Base-by-base conservation (phyloP, 2,888 invertebrate species). In the Elmis aenea region DNA sequence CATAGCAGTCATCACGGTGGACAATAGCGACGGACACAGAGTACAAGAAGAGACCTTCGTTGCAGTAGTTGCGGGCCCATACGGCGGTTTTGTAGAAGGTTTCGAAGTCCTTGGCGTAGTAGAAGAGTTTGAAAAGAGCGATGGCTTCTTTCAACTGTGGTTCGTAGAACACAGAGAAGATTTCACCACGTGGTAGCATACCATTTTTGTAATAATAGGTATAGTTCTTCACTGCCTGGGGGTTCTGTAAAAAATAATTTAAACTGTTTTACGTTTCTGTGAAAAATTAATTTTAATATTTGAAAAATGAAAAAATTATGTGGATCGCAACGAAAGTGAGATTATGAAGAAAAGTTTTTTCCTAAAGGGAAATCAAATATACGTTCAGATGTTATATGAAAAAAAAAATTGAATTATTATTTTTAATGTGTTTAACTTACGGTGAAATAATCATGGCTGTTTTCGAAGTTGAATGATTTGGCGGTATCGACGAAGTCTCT, bases 11-110 rank as follows among this genome's bases (percentile, higher is more conserved):
- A 4, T 65, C 64, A 16, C 81, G 77, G 50, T 80, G 79, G 20
- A 79, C 62, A 8, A 83, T 69, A 8, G 80, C 81, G 12, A 75
- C 67, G 38, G 74, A 74, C 33, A 81, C 62, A 3, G 81, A 76
- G 51, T 83, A 81, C 24, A 80, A 70, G 61, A 77, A 86, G 57
- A 85, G 70, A 33, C 75, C 77, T 62, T 83, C 82, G 61, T 86
- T 87, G 39, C 83, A 66, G 45, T 75, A 67, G 33, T 79, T 68
- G 35, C 84, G 79, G 13, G 83, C 73, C 72, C 79, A 83, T 20
- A 77, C 75, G 18, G 81, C 83, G 5, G 81, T 79, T 49, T 76
- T 75, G 61, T 75, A 73, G 69, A 87, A 83, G 20, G 81, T 80
- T 13, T 77, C 73, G 61, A 75, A 85, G 59, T 83, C 79, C 61